These are phyloP conservation scores for Meiosimyza platycephala DNA, from an alignment of 2,888 invertebrate genomes.

Conservation along the genomic window DNA sequence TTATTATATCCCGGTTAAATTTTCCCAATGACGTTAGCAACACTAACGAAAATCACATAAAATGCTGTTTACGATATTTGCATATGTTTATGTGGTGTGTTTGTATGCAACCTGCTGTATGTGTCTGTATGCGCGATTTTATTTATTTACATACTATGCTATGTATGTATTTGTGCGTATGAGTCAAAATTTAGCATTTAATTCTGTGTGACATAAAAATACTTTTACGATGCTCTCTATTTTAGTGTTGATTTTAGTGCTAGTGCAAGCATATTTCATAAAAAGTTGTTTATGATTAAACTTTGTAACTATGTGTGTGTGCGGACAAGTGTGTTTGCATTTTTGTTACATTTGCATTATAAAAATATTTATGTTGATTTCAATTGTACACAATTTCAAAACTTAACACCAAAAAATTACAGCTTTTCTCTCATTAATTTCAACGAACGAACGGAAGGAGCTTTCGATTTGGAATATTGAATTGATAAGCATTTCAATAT, in stretches of 20 bases:
- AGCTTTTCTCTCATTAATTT: too few relatives aligned
- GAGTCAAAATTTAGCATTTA: background rate
- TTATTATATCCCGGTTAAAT: conserved; percentile 14
- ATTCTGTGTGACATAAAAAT: background rate
- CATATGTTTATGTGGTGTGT: conserved; percentile 18
- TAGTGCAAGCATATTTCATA: conserved; percentile 10
- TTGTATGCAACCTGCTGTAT: conserved; percentile 20
- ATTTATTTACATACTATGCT: conserved; percentile 56
- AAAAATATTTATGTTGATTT: conserved; percentile 16
- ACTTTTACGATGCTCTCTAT: too few relatives aligned
- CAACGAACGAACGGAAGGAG: too few relatives aligned
- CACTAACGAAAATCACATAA: background rate
- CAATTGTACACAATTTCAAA: conserved; percentile 20
- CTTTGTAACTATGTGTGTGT: background rate
- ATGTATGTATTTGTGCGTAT: background rate
- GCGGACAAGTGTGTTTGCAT: background rate
- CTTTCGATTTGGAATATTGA: too few relatives aligned
- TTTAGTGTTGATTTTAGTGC: too few relatives aligned
- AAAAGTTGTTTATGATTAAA: conserved; percentile 2
- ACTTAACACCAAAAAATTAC: conserved; percentile 12
- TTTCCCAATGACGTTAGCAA: conserved; percentile 16
- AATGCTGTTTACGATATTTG: background rate
- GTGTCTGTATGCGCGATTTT: conserved; percentile 46
- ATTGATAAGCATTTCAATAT: too few relatives aligned
- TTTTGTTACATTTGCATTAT: background rate